These are phyloP conservation scores for Drosophila ficusphila DNA, from an alignment of 1,140 invertebrate genomes.

Conservation along the genomic window DNA sequence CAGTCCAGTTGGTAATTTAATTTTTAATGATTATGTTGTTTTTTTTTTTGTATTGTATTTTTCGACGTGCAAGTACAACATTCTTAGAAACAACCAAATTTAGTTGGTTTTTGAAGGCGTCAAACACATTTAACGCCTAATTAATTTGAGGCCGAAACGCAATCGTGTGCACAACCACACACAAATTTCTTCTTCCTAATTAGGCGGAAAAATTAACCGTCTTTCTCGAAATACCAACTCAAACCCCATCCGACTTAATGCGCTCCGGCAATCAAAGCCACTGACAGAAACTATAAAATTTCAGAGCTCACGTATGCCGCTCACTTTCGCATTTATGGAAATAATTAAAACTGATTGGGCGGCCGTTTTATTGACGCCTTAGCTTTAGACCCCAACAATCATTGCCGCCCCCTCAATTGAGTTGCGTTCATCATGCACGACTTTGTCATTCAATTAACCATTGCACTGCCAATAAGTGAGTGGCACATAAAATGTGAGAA, in stretches of 20 bases:
- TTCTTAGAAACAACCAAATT: not conserved
- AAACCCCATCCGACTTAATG: constrained; percentile 6
- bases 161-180: constrained; percentile 18
- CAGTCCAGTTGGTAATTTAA: too few species aligned
- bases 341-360: constrained; percentile 76
- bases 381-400: not conserved
- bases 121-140: constrained; percentile 63
- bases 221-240: not conserved
- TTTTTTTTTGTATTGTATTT: too few species aligned
- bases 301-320: constrained; percentile 46
- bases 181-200: constrained; percentile 59
- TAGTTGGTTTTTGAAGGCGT: constrained; percentile 16
- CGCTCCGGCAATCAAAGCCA: constrained; percentile 69
- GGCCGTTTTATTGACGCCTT: constrained; percentile 50
- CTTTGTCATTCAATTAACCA: constrained; percentile 68
- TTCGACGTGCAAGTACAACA: too few species aligned
- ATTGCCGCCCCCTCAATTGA: constrained; percentile 36
- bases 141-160: constrained; percentile 30
- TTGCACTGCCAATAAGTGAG: constrained; percentile 47
- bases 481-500: constrained; percentile 45
- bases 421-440: constrained; percentile 49
- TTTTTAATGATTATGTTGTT: too few species aligned
- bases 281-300: constrained; percentile 55
- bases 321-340: constrained; percentile 61
- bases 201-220: constrained; percentile 50